Conservation (phyloP, 2,888 invertebrate genomes). For the Hyppa rectilinea region DNA sequence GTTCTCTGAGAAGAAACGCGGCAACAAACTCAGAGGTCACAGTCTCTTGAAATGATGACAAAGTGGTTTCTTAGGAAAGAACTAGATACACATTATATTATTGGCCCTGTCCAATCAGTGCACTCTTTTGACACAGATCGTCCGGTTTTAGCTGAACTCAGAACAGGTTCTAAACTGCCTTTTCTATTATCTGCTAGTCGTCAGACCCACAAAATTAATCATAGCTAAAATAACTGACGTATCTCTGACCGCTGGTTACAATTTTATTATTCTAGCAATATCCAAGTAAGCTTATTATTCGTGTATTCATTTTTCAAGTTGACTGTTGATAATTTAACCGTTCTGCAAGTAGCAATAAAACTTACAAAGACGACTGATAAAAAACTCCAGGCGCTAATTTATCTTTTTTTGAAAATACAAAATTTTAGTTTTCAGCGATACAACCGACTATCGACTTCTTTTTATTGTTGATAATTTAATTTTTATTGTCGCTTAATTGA, state of each 20-base stretch:
- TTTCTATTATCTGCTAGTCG: neutral
- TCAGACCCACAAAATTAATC: neutral
- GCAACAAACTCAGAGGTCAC: neutral
- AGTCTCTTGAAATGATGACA: neutral
- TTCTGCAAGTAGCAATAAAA: slow-evolving; percentile 9
- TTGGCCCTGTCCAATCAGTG: neutral
- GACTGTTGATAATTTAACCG: neutral
- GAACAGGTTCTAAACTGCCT: neutral
- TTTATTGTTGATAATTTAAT: neutral
- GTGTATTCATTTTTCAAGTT: neutral
- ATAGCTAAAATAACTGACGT: neutral
- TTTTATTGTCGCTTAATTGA: neutral
- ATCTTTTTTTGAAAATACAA: neutral
- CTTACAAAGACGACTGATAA: neutral
- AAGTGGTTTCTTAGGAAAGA: neutral
- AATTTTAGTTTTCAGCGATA: neutral
- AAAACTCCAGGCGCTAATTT: neutral
- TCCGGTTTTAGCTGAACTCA: neutral
- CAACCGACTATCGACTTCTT: neutral
- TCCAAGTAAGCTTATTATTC: slow-evolving; percentile 40
- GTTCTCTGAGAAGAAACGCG: neutral
- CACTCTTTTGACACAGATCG: neutral
- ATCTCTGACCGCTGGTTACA: neutral
- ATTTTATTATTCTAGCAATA: slow-evolving; percentile 46
- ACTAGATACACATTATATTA: neutral